Evolutionary conservation across 2,888 invertebrate genomes (phyloP).

Genomic region (Yponomeuta plumbellus): DNA sequence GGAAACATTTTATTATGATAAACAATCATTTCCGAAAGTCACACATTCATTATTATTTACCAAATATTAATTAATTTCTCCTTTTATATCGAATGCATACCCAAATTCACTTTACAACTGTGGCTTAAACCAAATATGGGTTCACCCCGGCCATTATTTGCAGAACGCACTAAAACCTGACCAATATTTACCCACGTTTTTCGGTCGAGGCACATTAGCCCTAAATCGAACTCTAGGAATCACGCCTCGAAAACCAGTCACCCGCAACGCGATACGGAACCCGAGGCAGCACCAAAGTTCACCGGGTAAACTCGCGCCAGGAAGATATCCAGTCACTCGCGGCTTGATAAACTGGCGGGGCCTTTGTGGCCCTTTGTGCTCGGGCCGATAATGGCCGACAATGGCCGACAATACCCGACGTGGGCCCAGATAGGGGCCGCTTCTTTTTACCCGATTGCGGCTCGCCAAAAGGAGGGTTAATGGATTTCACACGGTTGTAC

Average conservation of each 20-base stretch:
- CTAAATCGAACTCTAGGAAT: no score
- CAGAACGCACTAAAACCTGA: no score
- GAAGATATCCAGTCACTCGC: constrained; percentile 51
- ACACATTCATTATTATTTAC: no score
- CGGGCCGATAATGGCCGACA: constrained; percentile 36
- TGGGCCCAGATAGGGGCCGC: background rate
- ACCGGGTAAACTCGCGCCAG: constrained; percentile 42
- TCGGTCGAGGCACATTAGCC: no score
- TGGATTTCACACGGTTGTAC: background rate
- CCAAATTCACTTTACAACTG: no score
- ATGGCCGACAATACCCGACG: background rate
- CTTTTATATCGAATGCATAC: no score
- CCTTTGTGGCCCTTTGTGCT: constrained; percentile 50
- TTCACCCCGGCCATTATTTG: no score
- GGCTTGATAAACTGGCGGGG: constrained; percentile 51
- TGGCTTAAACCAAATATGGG: no score
- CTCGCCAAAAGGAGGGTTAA: background rate
- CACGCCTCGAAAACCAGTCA: background rate
- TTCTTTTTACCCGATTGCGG: background rate
- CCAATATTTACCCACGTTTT: no score
- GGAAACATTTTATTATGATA: no score
- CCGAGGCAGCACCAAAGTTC: constrained; percentile 34
- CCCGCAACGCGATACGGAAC: background rate
- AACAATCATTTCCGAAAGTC: no score
- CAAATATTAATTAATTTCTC: no score